These are phyloP conservation scores for Buphagus erythrorhynchus DNA, from an alignment of 2,797 vertebrate genomes.

Conservation along the genomic window DNA sequence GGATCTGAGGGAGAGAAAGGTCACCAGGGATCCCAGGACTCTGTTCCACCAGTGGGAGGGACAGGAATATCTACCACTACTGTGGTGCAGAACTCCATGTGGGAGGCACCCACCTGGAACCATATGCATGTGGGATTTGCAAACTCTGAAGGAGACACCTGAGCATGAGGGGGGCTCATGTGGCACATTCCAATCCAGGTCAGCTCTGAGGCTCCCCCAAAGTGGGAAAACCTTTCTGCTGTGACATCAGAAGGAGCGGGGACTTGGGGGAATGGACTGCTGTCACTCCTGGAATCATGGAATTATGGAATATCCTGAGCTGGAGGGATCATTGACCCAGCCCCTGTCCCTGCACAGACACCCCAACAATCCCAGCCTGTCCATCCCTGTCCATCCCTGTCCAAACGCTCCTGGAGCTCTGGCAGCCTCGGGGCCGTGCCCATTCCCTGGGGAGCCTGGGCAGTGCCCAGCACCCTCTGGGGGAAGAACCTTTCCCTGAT, in stretches of 20 bases:
- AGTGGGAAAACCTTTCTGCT: not conserved
- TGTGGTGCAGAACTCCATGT: not conserved
- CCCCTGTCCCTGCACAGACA: not conserved
- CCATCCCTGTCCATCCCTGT: not conserved
- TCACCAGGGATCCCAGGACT: not conserved
- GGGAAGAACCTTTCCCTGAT: not conserved
- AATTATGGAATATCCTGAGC: not conserved
- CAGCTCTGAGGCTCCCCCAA: not conserved
- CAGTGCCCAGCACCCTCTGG: not conserved
- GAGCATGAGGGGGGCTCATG: not conserved
- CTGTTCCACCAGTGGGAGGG: not conserved
- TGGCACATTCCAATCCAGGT: no score
- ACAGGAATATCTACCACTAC: not conserved
- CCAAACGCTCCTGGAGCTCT: not conserved
- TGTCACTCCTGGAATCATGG: not conserved
- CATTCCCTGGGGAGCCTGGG: not conserved
- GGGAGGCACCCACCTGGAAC: not conserved
- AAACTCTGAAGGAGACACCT: rapidly evolving
- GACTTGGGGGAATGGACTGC: not conserved
- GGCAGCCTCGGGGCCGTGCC: not conserved
- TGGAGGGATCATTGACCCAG: not conserved
- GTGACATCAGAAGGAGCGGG: not conserved
- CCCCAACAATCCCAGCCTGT: not conserved
- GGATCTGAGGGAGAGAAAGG: not conserved
- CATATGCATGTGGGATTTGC: not conserved